Evolutionary conservation across 2,113 vertebrate species (phyloP).

Genomic region (Rhombomys opimus): DNA sequence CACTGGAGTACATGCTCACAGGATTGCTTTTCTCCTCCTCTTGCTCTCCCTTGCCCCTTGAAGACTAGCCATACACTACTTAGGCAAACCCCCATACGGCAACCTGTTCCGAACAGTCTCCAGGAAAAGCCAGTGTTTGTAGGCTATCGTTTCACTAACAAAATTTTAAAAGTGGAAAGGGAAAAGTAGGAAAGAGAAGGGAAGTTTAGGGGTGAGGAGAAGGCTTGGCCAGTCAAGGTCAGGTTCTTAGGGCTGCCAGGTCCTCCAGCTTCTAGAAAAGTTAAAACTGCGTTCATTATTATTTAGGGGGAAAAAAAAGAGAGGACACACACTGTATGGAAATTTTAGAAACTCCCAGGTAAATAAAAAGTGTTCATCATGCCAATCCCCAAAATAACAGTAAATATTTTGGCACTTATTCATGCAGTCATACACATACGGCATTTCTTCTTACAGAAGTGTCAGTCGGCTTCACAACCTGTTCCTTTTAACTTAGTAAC

Average conservation of each 20-base stretch:
- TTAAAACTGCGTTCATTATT: neutral
- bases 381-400: constrained; percentile 50
- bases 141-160: neutral
- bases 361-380: constrained; percentile 52
- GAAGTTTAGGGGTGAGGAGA: neutral
- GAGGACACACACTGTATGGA: neutral
- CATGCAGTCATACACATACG: constrained; percentile 3
- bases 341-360: constrained; percentile 53
- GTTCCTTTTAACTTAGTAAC: constrained; percentile 36
- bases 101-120: neutral
- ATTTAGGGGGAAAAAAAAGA: neutral
- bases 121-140: neutral
- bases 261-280: constrained; percentile 2
- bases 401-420: constrained; percentile 60
- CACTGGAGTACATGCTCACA: neutral
- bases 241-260: neutral
- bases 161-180: neutral
- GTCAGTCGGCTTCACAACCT: constrained; percentile 43
- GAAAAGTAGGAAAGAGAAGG: neutral
- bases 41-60: neutral
- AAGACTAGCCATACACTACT: neutral
- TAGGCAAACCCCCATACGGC: neutral
- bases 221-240: neutral
- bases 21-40: neutral
- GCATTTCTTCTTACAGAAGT: constrained; percentile 31